Evolutionary conservation across 1,140 invertebrate genomes (phyloP).

Genomic region (Drosophila gunungcola): DNA sequence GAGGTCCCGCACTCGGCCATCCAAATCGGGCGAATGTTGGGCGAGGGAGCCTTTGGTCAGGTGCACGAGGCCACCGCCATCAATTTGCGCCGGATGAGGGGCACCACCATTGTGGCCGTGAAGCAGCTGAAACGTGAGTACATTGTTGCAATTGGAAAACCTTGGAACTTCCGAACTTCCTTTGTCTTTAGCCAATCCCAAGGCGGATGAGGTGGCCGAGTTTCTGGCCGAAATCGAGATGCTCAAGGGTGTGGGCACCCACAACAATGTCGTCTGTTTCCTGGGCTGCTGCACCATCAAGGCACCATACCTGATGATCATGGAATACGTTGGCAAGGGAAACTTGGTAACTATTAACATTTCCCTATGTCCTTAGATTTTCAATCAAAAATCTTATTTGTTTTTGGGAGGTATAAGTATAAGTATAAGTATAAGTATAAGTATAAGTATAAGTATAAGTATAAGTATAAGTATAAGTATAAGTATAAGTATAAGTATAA

Average conservation of each 20-base stretch:
- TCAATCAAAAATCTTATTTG: no score
- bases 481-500: no score
- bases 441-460: no score
- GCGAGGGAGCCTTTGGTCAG: slow-evolving; percentile 90
- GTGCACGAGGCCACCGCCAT: slow-evolving; percentile 88
- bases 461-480: no score
- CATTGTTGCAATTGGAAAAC: background rate
- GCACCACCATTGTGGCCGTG: slow-evolving; percentile 88
- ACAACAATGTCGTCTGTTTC: slow-evolving; percentile 91
- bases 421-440: no score
- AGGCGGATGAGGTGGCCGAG: slow-evolving; percentile 87
- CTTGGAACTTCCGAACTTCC: background rate
- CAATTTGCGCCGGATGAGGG: slow-evolving; percentile 85
- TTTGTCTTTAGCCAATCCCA: slow-evolving; percentile 74
- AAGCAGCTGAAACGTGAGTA: slow-evolving; percentile 89
- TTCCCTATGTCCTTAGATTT: no score
- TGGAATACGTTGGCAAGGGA: slow-evolving; percentile 92
- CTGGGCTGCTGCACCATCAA: slow-evolving; percentile 91
- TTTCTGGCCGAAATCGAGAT: slow-evolving; percentile 92
- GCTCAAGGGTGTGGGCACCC: slow-evolving; percentile 91
- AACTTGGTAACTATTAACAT: slow-evolving; percentile 87
- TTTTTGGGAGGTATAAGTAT: no score
- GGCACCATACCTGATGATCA: slow-evolving; percentile 89
- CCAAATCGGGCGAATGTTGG: slow-evolving; percentile 86
- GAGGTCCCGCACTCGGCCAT: slow-evolving; percentile 72